These are phyloP conservation scores for Mohoua ochrocephala DNA, from an alignment of 2,113 vertebrate genomes.

Conservation along the genomic window DNA sequence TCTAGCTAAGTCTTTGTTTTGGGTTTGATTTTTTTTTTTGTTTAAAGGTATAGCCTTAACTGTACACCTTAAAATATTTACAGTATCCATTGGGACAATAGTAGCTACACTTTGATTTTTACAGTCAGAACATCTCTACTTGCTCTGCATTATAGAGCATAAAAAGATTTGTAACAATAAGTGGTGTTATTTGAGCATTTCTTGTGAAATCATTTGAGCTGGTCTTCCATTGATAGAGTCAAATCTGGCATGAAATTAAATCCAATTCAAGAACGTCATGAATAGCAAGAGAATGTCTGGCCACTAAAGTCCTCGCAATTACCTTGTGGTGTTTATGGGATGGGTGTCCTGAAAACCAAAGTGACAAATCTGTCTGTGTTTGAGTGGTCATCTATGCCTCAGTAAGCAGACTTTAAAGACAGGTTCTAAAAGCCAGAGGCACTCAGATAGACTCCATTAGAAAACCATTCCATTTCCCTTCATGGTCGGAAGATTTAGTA, in stretches of 20 bases:
- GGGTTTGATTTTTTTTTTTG: background rate
- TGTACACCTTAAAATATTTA: background rate
- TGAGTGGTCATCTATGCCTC: constrained; percentile 49
- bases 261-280: constrained; percentile 20
- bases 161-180: constrained; percentile 31
- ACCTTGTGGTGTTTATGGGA: constrained; percentile 45
- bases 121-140: constrained; percentile 5
- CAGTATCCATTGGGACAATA: background rate
- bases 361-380: constrained; percentile 36
- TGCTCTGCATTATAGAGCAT: constrained; percentile 13
- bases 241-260: constrained; percentile 55
- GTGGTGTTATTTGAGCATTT: constrained; percentile 15
- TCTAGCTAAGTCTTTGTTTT: background rate
- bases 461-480: constrained; percentile 50
- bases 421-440: constrained; percentile 43
- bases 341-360: constrained; percentile 23
- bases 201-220: constrained; percentile 45
- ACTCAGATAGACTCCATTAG: constrained; percentile 34
- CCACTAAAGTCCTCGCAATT: constrained; percentile 43
- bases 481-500: constrained; percentile 46
- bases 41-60: background rate
- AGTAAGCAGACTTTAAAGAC: constrained; percentile 47
- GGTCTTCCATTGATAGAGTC: constrained; percentile 40
- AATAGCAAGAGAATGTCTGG: constrained; percentile 55
- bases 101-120: background rate